Evolutionary conservation across 1,140 invertebrate species (phyloP).

Genomic region (Dreissena polymorpha): DNA sequence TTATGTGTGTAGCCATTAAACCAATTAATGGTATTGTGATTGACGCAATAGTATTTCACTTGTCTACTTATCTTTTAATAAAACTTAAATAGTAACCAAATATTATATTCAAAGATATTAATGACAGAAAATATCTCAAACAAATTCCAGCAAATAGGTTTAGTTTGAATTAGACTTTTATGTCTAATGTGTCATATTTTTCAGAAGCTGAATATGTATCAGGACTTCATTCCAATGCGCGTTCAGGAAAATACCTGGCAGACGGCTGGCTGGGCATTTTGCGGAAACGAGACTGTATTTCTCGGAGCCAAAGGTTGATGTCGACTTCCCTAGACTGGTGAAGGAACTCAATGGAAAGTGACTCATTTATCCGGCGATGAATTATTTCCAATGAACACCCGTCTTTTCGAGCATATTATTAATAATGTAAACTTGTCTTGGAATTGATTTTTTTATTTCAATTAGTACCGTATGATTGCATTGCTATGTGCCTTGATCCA

Average conservation of each 20-base stretch:
- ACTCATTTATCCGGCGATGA: slow-evolving; percentile 28
- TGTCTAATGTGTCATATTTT: too few relatives aligned
- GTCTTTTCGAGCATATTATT: not conserved
- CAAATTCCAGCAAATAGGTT: too few relatives aligned
- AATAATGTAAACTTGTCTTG: not conserved
- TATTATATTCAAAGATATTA: too few relatives aligned
- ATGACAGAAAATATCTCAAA: too few relatives aligned
- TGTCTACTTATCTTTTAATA: too few relatives aligned
- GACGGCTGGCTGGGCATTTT: slow-evolving; percentile 77
- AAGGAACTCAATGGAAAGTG: slow-evolving; percentile 69
- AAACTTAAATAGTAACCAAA: too few relatives aligned
- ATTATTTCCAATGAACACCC: not conserved
- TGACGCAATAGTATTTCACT: too few relatives aligned
- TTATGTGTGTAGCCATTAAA: too few relatives aligned
- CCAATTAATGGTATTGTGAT: too few relatives aligned
- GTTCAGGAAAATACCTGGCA: slow-evolving; percentile 70
- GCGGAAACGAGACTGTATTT: slow-evolving; percentile 74
- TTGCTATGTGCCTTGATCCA: not conserved
- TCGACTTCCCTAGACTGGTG: slow-evolving; percentile 61
- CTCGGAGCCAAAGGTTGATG: slow-evolving; percentile 54
- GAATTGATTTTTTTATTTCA: not conserved
- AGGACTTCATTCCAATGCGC: slow-evolving; percentile 72
- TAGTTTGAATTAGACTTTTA: too few relatives aligned
- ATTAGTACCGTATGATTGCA: not conserved
- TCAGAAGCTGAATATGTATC: slow-evolving; percentile 78